phyloP scores from a whole-genome alignment of 2,888 invertebrate species.

The Agrochola litura region DNA sequence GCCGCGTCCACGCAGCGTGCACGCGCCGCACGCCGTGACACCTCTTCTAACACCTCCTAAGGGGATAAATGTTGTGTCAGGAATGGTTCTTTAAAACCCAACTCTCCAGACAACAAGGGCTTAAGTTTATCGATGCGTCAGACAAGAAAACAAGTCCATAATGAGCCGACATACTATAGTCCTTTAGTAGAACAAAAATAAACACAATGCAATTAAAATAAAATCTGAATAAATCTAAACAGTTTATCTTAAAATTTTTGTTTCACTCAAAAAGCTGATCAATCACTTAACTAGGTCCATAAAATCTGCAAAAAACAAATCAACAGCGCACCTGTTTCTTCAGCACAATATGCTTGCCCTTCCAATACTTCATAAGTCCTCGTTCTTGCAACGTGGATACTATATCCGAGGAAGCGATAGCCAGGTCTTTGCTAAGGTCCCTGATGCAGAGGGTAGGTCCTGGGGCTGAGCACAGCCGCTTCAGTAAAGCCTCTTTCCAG shows the following conservation, averaged over 20 bases:
- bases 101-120: no score
- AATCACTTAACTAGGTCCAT: not conserved
- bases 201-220: no score
- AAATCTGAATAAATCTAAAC: no score
- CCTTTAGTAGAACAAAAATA: no score
- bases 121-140: no score
- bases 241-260: no score
- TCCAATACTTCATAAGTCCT: constrained; percentile 99
- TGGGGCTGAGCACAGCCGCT: constrained; percentile 96
- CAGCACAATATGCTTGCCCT: constrained; percentile 98
- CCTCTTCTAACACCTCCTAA: constrained; percentile 98
- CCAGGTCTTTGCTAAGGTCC: constrained; percentile 96
- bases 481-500: constrained; percentile 99
- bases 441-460: constrained; percentile 97
- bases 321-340: constrained; percentile 94
- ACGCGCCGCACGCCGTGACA: constrained; percentile 95
- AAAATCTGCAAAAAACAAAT: not conserved
- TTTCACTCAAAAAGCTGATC: not conserved
- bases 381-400: constrained; percentile 99
- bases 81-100: no score
- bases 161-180: no score
- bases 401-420: constrained; percentile 99
- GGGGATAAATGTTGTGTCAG: constrained; percentile 37
- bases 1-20: constrained; percentile 96
- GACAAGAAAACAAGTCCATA: no score